Evolutionary conservation across 2,888 invertebrate genomes (phyloP).

Genomic region (Plemyria rubiginata): DNA sequence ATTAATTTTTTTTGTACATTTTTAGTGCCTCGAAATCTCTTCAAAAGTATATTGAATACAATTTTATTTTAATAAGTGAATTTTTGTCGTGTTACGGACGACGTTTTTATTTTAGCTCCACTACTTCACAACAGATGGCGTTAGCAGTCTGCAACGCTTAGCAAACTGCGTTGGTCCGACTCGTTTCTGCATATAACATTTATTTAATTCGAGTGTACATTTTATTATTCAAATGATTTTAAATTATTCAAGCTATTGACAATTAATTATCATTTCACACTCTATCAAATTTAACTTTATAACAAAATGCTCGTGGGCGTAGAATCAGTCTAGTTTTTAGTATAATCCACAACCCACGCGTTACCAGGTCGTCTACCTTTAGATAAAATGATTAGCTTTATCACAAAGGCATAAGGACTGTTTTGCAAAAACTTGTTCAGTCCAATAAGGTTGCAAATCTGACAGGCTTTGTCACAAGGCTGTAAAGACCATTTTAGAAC

Average conservation of each 20-base stretch:
- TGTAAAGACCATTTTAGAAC: slow-evolving; percentile 8
- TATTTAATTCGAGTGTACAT: background rate
- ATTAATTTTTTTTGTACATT: background rate
- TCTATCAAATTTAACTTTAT: slow-evolving; percentile 22
- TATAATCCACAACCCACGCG: slow-evolving; percentile 22
- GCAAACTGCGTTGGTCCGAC: background rate
- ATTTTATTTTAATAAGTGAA: no score
- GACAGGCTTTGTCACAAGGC: slow-evolving; percentile 12
- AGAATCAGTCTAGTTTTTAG: slow-evolving; percentile 17
- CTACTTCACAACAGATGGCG: slow-evolving; percentile 36
- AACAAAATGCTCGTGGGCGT: slow-evolving; percentile 15
- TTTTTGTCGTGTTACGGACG: background rate
- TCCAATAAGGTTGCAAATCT: background rate
- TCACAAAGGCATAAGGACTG: slow-evolving; percentile 14
- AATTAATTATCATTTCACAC: slow-evolving; percentile 6
- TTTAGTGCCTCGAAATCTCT: background rate
- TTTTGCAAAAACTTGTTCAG: background rate
- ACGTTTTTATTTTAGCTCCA: slow-evolving; percentile 6
- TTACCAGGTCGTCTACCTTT: slow-evolving; percentile 21
- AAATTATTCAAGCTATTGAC: slow-evolving; percentile 2
- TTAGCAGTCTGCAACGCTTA: slow-evolving; percentile 9
- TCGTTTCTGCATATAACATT: background rate
- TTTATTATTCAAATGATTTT: background rate
- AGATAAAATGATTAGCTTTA: slow-evolving; percentile 9
- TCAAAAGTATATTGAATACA: no score